Conservation (phyloP, 1,140 invertebrate species). For the Drosophila auraria region DNA sequence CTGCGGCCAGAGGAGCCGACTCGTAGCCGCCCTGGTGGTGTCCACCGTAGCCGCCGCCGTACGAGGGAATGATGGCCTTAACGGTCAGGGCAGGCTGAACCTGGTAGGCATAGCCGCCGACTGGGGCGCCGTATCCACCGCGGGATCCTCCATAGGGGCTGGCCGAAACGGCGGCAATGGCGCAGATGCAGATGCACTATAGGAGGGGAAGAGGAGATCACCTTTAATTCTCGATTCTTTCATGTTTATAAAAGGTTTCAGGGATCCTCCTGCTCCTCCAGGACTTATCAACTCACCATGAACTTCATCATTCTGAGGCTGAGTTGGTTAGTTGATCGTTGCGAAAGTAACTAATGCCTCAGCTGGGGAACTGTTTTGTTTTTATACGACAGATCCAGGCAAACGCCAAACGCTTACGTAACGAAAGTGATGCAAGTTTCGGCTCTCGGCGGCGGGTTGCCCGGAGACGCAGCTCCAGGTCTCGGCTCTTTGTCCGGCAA, state of each 20-base stretch:
- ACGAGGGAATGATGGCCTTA: slow-evolving; percentile 60
- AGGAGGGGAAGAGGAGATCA: neutral
- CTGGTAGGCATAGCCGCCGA: slow-evolving; percentile 69
- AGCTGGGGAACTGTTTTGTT: slow-evolving; percentile 56
- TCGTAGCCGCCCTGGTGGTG: slow-evolving; percentile 25
- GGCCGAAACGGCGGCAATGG: slow-evolving; percentile 66
- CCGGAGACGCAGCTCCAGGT: slow-evolving; percentile 49
- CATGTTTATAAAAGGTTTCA: too few species aligned
- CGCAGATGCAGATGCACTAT: slow-evolving; percentile 69
- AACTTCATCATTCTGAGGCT: slow-evolving; percentile 73
- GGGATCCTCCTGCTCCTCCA: neutral
- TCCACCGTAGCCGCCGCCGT: slow-evolving; percentile 49
- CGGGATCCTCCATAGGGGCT: slow-evolving; percentile 37
- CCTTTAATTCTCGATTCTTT: slow-evolving; percentile 12
- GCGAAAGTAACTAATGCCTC: slow-evolving; percentile 68
- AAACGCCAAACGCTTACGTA: slow-evolving; percentile 64
- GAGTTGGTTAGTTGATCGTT: slow-evolving; percentile 59
- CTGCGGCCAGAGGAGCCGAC: slow-evolving; percentile 33
- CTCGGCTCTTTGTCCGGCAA: slow-evolving; percentile 49
- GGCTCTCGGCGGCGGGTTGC: slow-evolving; percentile 29
- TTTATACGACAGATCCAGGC: slow-evolving; percentile 74
- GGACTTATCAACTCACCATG: slow-evolving; percentile 60
- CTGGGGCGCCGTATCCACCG: slow-evolving; percentile 35
- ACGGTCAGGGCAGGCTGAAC: slow-evolving; percentile 73
- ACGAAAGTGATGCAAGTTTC: slow-evolving; percentile 74